phyloP scores from a whole-genome alignment of 1,140 invertebrate genomes.

The Ectropis grisescens region DNA sequence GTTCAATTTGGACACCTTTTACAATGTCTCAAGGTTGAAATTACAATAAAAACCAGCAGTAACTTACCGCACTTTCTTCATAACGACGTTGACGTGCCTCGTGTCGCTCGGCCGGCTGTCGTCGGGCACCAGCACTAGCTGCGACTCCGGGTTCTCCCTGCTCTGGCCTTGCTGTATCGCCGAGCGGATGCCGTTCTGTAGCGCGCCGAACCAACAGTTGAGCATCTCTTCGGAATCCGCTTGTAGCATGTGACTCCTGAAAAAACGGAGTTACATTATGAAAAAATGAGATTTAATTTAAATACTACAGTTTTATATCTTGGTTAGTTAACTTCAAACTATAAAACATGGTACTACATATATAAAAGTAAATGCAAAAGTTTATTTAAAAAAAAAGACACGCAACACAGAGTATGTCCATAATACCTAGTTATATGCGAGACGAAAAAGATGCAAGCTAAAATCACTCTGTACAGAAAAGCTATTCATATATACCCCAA shows the following conservation, averaged over 20 bases:
- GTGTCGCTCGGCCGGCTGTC: constrained; percentile 16
- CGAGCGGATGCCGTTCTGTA: constrained; percentile 88
- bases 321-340: too few species aligned
- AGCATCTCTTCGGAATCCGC: constrained; percentile 95
- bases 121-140: constrained; percentile 38
- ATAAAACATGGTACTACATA: too few species aligned
- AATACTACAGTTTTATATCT: neutral
- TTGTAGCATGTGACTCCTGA: constrained; percentile 94
- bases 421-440: too few species aligned
- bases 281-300: neutral
- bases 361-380: too few species aligned
- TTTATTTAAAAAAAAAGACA: too few species aligned
- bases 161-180: constrained; percentile 78
- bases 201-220: constrained; percentile 88
- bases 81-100: constrained; percentile 21
- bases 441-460: too few species aligned
- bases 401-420: too few species aligned
- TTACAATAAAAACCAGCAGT: too few species aligned
- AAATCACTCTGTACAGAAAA: too few species aligned
- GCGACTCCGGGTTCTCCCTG: constrained; percentile 40
- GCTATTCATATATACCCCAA: too few species aligned
- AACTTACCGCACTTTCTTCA: constrained; percentile 53
- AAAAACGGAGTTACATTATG: constrained; percentile 19
- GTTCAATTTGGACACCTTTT: too few species aligned
- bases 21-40: too few species aligned